A percentile compares a stretch with the other conserved stretches of the same genome.
Evolutionary conservation across 1,140 invertebrate species (phyloP).

Genomic region (Drosophila seguyi): DNA sequence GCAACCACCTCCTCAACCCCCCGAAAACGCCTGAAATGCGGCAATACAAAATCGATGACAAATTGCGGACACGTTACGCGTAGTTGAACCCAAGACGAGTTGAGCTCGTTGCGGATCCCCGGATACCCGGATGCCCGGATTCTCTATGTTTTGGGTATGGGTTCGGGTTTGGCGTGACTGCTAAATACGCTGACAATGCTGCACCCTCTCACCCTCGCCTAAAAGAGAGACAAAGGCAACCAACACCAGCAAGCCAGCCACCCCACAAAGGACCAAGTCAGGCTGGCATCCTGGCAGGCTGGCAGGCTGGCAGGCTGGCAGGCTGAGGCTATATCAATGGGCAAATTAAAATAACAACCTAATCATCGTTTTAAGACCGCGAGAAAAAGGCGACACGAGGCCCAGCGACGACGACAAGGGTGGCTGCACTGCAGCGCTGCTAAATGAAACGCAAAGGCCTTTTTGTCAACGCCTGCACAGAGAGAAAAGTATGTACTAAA

Average conservation of each 20-base stretch:
- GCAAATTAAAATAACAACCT: constrained; percentile 86
- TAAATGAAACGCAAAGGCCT: constrained; percentile 82
- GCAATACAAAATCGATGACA: constrained; percentile 85
- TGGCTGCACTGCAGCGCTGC: constrained; percentile 61
- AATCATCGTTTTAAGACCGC: constrained; percentile 85
- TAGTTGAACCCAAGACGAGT: constrained; percentile 81
- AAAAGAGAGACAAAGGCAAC: constrained; percentile 51
- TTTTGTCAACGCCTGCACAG: constrained; percentile 75
- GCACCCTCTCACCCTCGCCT: constrained; percentile 34
- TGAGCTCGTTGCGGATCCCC: constrained; percentile 45
- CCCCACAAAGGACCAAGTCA: constrained; percentile 74
- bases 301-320: constrained; percentile 5
- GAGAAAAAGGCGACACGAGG: constrained; percentile 77
- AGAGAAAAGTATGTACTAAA: neutral
- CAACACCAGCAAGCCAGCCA: constrained; percentile 67
- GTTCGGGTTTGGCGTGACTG: constrained; percentile 67
- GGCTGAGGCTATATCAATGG: constrained; percentile 83
- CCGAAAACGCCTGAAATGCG: constrained; percentile 65
- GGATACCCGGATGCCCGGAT: constrained; percentile 3
- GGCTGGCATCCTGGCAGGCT: no score
- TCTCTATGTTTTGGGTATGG: constrained; percentile 14
- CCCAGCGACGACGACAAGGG: constrained; percentile 14
- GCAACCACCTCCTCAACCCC: constrained; percentile 11
- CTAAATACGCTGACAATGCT: constrained; percentile 81
- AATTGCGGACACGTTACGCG: constrained; percentile 85